Percentiles rank a stretch among this genome's conserved stretches.
These are phyloP conservation scores for Characodon lateralis DNA, from an alignment of 2,797 vertebrate genomes.

Conservation along the genomic window DNA sequence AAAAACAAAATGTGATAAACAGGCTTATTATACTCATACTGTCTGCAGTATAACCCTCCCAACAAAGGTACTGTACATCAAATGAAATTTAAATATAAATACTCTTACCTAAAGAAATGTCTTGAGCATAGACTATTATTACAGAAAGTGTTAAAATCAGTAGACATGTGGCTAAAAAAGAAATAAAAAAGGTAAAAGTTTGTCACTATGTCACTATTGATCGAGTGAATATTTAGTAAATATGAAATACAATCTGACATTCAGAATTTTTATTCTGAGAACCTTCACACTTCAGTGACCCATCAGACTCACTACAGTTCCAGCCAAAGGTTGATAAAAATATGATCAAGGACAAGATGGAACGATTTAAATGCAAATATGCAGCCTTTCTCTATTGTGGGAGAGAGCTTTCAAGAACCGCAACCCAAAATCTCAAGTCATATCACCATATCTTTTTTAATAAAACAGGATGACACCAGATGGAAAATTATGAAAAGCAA, in stretches of 20 bases:
- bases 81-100: not conserved
- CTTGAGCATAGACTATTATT: not conserved
- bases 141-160: not conserved
- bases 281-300: not conserved
- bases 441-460: not conserved
- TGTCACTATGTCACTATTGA: not conserved
- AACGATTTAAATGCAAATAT: slow-evolving; percentile 2
- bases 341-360: not conserved
- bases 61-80: not conserved
- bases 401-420: not conserved
- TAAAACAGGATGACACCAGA: not conserved
- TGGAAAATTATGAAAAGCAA: not conserved
- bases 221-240: not conserved
- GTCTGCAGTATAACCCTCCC: not conserved
- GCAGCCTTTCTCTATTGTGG: not conserved
- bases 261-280: not conserved
- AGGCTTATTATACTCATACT: not conserved
- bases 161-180: not conserved
- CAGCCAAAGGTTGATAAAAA: slow-evolving; percentile 3
- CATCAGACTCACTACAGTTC: no score
- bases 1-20: not conserved
- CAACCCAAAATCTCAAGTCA: not conserved
- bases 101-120: not conserved
- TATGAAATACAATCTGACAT: not conserved
- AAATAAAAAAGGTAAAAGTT: not conserved